Evolutionary conservation across 2,113 vertebrate genomes (phyloP), one percentile per base, ranked within the genome.

Genomic region (Cryptotis parvus): DNA sequence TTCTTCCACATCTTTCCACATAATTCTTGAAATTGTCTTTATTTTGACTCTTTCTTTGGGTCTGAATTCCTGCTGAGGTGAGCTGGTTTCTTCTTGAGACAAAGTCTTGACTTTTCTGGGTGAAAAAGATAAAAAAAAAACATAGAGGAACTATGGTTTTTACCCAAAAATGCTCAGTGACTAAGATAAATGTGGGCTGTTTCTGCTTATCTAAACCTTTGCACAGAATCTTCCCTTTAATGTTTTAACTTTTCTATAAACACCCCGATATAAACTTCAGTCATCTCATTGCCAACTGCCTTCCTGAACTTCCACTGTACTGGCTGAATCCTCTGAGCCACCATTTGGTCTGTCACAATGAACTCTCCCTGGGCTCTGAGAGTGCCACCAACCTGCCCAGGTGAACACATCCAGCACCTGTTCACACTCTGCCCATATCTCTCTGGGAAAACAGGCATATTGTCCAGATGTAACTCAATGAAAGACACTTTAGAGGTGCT

Each of bases 251-350:
- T 58, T 18, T 22, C 55, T 58, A 58, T 58, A 58, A 20, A 24
- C 75, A 24, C 61, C 39, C 26, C 15, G 9, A 4, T 33, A 33
- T 4, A 31, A 37, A 37, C 7, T 31, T 11, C 69, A 68, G 29
- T 27, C 33, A 12, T 29, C 27, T 6, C 43, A 16, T 0, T 37
- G 29, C 24, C 29, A 41, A 3, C 11, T 52, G 43, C 33, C 24
- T 1, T 0, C 16, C 29, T 70, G 8, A 16, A 49, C 15, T 3
- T 9, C 7, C 16, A 6, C 33, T 3, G 1, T 9, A 18, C 37
- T 45, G 0, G 2, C 35, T 0, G 16, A 35, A 11, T 43, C 79
- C 85, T 70, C 26, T 35, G 83, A 76, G 18, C 1, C 1, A 7
- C 12, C 1, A 7, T 0, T 41, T 52, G 18, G 33, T n/a, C 39